Conservation (phyloP, 1,140 invertebrate species). For the Conus betulinus region DNA sequence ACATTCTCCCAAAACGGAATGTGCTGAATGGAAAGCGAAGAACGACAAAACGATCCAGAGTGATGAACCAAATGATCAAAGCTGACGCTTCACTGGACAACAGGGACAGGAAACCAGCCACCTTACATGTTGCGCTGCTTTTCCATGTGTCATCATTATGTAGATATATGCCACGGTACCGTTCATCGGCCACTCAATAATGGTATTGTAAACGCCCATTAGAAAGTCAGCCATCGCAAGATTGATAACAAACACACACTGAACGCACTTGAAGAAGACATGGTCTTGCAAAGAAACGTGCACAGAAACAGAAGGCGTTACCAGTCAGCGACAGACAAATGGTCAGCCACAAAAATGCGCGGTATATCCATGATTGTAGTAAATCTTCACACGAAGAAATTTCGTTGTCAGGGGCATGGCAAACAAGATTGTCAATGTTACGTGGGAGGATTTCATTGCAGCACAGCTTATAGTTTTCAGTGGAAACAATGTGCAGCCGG, state of each 20-base stretch:
- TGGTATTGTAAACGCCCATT: background rate
- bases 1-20: background rate
- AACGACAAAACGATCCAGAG: conserved; percentile 7
- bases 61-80: background rate
- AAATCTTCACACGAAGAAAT: no score
- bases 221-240: background rate
- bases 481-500: no score
- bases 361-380: no score
- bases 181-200: background rate
- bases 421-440: no score
- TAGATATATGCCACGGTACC: background rate
- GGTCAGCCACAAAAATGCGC: no score
- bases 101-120: conserved; percentile 5
- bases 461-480: no score
- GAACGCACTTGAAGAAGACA: no score
- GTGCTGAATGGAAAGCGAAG: background rate
- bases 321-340: no score
- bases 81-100: conserved; percentile 15
- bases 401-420: no score
- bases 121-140: background rate
- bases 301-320: no score
- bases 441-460: no score
- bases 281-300: no score
- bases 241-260: background rate
- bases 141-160: background rate